phyloP scores from a whole-genome alignment of 1,140 invertebrate species.

The Heliconius hermathena region DNA sequence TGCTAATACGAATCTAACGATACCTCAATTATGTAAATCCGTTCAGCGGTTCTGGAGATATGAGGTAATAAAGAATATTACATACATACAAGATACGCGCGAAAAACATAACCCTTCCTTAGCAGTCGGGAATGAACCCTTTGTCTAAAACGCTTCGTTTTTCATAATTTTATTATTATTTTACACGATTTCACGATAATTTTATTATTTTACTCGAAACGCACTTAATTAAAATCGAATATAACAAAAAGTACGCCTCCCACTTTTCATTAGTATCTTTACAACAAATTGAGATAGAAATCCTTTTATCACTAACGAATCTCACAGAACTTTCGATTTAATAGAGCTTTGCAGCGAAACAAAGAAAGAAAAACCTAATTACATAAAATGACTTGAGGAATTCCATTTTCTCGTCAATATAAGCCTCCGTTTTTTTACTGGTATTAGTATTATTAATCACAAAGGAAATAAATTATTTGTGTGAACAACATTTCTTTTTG shows the following conservation, averaged over 20 bases:
- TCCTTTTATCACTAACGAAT: slow-evolving; percentile 1
- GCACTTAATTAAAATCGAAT: neutral
- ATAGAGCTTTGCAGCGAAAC: slow-evolving; percentile 16
- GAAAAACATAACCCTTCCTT: too few species aligned
- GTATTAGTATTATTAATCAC: slow-evolving; percentile 37
- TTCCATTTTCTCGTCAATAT: slow-evolving; percentile 33
- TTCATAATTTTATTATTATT: neutral
- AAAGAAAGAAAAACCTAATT: slow-evolving; percentile 28
- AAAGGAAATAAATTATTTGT: slow-evolving; percentile 36
- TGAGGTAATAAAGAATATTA: too few species aligned
- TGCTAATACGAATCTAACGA: too few species aligned
- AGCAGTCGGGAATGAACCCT: too few species aligned
- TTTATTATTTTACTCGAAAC: too few species aligned
- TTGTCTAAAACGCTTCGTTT: too few species aligned
- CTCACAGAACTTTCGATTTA: neutral
- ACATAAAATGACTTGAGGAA: slow-evolving; percentile 34
- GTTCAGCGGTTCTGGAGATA: too few species aligned
- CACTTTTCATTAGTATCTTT: neutral
- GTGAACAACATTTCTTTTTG: slow-evolving; percentile 12
- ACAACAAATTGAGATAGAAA: neutral
- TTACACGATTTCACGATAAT: neutral
- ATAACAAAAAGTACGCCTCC: neutral
- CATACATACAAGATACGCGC: too few species aligned
- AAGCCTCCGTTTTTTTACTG: slow-evolving; percentile 30
- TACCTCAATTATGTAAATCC: too few species aligned